Percentiles rank a stretch among this genome's conserved stretches.
Conservation (phyloP, 1,140 invertebrate species). For the Drosophila bifasciata region DNA sequence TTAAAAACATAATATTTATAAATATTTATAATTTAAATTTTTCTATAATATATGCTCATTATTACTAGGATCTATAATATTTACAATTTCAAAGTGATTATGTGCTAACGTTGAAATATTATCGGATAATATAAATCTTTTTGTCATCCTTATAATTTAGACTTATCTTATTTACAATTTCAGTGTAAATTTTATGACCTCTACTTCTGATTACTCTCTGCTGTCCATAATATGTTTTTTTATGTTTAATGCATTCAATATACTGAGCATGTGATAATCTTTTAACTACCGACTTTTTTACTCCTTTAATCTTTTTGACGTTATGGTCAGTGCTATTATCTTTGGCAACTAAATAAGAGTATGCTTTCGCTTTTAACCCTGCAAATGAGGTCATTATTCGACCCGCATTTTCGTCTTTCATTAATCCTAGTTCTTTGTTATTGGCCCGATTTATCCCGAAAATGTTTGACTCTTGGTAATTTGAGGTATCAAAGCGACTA, state of each 20-base stretch:
- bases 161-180: slow-evolving; percentile 2
- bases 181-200: neutral
- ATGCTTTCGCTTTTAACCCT: neutral
- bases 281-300: neutral
- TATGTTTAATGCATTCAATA: neutral
- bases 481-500: neutral
- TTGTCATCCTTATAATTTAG: neutral
- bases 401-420: slow-evolving; percentile 1
- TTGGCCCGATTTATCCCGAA: too few relatives aligned
- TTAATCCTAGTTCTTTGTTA: neutral
- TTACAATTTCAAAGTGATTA: too few relatives aligned
- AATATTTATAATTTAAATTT: too few relatives aligned
- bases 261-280: neutral
- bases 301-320: neutral
- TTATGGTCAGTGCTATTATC: neutral
- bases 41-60: too few relatives aligned
- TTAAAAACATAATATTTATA: too few relatives aligned
- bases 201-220: neutral
- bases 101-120: too few relatives aligned
- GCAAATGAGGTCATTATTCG: neutral
- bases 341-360: neutral
- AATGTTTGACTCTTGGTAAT: neutral
- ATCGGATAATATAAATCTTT: neutral
- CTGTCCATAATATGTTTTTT: slow-evolving; percentile 2
- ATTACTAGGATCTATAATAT: too few relatives aligned